Percentiles rank a stretch among this genome's conserved stretches.
Evolutionary conservation across 2,113 vertebrate genomes (phyloP).

Genomic region (Thryonomys swinderianus): DNA sequence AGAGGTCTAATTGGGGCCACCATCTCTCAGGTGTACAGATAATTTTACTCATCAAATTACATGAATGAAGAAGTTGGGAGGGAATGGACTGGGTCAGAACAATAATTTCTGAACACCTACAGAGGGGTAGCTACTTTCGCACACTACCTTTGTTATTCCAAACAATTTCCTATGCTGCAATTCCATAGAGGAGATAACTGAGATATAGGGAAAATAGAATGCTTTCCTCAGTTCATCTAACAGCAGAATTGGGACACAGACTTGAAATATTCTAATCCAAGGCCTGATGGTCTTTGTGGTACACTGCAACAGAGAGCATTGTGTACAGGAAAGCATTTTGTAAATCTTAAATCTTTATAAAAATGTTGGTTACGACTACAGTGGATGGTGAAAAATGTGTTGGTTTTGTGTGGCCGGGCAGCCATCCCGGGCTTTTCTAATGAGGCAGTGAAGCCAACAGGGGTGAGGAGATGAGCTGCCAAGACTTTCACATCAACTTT

Average conservation of each 20-base stretch:
- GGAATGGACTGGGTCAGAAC: neutral
- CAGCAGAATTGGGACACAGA: neutral
- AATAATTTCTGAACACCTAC: neutral
- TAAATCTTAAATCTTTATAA: constrained; percentile 67
- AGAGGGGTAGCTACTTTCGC: constrained; percentile 8
- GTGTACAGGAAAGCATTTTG: neutral
- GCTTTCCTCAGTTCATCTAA: neutral
- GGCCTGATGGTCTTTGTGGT: neutral
- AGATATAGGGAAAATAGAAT: neutral
- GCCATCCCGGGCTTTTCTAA: constrained; percentile 76
- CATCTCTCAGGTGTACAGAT: neutral
- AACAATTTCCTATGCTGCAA: neutral
- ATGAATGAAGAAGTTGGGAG: neutral
- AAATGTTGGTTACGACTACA: constrained; percentile 63
- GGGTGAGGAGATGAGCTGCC: constrained; percentile 74
- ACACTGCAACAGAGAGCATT: neutral
- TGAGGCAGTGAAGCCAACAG: constrained; percentile 77
- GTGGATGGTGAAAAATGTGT: constrained; percentile 58
- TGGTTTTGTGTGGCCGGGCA: constrained; percentile 75
- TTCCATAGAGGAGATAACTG: neutral
- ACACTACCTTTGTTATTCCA: neutral
- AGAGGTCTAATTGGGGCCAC: neutral
- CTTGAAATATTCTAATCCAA: constrained; percentile 21
- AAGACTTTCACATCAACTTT: constrained; percentile 77
- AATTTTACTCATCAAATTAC: constrained; percentile 28